Base-by-base conservation (phyloP, 2,797 vertebrate species). In the Rhadinocentrus ornatus region DNA sequence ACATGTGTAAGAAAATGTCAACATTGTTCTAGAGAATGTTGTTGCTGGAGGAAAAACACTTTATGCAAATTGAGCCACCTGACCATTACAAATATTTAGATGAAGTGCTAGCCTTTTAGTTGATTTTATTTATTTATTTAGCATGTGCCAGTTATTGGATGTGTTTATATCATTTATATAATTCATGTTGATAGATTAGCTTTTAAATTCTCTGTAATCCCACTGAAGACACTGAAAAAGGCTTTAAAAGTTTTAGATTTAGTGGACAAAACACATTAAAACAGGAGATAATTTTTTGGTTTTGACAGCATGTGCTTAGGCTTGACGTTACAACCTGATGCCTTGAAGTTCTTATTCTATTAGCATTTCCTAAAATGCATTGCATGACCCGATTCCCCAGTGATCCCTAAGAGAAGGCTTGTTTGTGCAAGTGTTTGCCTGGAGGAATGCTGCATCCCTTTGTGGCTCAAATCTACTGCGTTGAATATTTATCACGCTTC, bases 401-500 rank as follows among this genome's bases (percentile, higher is more conserved):
- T 22, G 48, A 67, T 83, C 88, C 70, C 53, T 79, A 15, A 74
- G 79, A 68, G 59, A 76, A 67, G 41, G 71, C 71, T 62, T 62
- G 70, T 78, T 73, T 71, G 62, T 71, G 24, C 18, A 4, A 12
- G 41, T 2, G 26, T 68, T 54, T 56, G 72, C 64, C 82, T 69
- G 72, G 57, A 71, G 77, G 62, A 64, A 57, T 31, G 59, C 39
- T 41, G 62, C 59, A 10, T 75, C 64, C 67, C 37, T 83, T 71
- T 79, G 70, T 61, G 71, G 64, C 57, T 78, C 39, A 55, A 52
- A 69, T 53, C 44, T 61, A 62, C 52, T 24, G 24, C 35, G 37
- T 27, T 80, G 73, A 80, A 84, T 82, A 76, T 82, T 75, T 71
- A 83, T 57, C 55, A 26, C 9, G 15, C 57, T 66, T 57, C 75